Evolutionary conservation across 2,888 invertebrate genomes (phyloP), one percentile per base, ranked within the genome.

Genomic region (Acronicta psi): DNA sequence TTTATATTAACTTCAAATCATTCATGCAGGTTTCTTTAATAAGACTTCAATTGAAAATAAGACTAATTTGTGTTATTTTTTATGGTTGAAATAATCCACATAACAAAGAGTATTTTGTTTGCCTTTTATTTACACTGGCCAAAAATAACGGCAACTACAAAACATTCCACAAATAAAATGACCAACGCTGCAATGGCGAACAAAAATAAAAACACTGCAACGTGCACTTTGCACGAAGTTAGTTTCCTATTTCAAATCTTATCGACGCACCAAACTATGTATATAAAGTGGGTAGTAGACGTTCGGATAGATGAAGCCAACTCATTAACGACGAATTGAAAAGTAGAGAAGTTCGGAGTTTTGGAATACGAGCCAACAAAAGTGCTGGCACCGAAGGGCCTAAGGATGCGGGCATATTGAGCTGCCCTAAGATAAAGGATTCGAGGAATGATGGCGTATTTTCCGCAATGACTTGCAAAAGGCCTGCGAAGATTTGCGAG

Each of bases 261-360:
- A 58, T 71, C 42, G 43, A 52, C 49, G 42, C 34, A 51, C 36
- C 40, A 14, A 63, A 64, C 58, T 53, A 50, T 17, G 40, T 49
- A 49, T 17, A 42, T 49, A 49, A 53, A 41, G 40, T 34, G 29
- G 16, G 55, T 47, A 59, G 23, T 10, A 54, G 54, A 50, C 60
- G 59, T 63, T 47, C 57, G 54, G 44, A 23, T 42, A 52, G 52
- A 69, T 69, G 69, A 71, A 77, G 50, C 52, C 44, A 73, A 71
- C 74, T 79, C 73, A 80, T 77, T 77, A 79, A 72, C 68, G 60
- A 51, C 47, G 62, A 67, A 76, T 77, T 75, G 71, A 73, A 79
- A 75, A 77, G 67, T 73, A 59, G 44, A 59, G 59, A 76, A 68
- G 68, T 66, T 73, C 60, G 49, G 46, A 49, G 59, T 68, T 73